Evolutionary conservation across 2,113 vertebrate species (phyloP), one percentile per base, ranked within the genome.

Genomic region (Hippocampus mohnikei): DNA sequence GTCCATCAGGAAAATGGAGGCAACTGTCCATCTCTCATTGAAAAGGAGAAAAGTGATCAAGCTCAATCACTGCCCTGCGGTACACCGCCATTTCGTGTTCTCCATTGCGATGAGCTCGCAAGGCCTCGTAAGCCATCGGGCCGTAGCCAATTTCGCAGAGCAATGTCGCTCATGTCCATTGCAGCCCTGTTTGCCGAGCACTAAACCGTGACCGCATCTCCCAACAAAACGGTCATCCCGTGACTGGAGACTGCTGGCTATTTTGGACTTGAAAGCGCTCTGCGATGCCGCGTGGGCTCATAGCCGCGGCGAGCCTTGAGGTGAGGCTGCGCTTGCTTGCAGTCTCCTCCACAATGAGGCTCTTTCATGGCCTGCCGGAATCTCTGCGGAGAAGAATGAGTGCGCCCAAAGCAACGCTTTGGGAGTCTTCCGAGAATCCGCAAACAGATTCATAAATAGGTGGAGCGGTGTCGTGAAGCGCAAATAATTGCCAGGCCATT

Each of bases 221-320:
- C 29, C 76, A 59, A 40, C 70, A 1, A 1, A 11, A 48, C 15
- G 29, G 74, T 50, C 44, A 66, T 1, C 88, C 70, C 84, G 84
- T 92, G 87, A 91, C 87, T 58, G 58, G 46, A 67, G 74, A 77
- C 72, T 61, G 68, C 58, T 33, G 37, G 56, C 15, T 86, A 77
- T 84, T 82, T 86, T 77, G 78, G 67, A 66, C 73, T 73, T 77
- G 37, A 70, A 62, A 67, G 76, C 25, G 64, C 37, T 74, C 41
- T 3, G 27, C 73, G 79, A 85, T 46, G 68, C 66, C 73, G 48
- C 5, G 2, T n/a, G n/a, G n/a, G n/a, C 69, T 84, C 44, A 67
- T 78, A 75, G 78, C 81, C 64, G 69, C 58, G 33, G 42, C n/a
- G 1, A n/a, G 63, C 53, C 15, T 0, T 69, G 67, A 81, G 23